Evolutionary conservation across 2,888 invertebrate species (phyloP).

Genomic region (Prionchulus punctatus): DNA sequence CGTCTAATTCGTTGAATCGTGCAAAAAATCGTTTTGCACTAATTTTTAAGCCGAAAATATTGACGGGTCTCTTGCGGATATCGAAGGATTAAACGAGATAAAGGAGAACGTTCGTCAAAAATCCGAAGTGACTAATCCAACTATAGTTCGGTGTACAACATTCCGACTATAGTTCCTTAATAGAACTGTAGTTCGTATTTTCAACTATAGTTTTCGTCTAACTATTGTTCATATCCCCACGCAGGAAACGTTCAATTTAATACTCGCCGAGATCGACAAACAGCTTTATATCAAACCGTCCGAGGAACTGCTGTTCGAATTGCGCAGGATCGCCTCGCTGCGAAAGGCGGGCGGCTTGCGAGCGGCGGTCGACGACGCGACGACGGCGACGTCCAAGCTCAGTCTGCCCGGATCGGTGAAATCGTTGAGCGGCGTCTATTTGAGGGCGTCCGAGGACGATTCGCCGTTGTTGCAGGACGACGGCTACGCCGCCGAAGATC

Average conservation of each 20-base stretch:
- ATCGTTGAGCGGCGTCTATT: conserved; percentile 5
- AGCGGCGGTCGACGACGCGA: not conserved
- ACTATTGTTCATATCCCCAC: no score
- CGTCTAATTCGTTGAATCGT: not conserved
- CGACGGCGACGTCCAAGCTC: not conserved
- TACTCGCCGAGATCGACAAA: conserved; percentile 53
- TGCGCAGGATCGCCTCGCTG: conserved; percentile 1
- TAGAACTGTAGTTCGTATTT: no score
- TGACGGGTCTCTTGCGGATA: conserved; percentile 56
- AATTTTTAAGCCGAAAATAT: conserved; percentile 45
- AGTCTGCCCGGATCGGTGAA: conserved; percentile 9
- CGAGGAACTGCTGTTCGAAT: conserved; percentile 40
- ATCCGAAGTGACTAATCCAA: conserved; percentile 41
- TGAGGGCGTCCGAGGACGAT: conserved; percentile 8
- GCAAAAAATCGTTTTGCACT: not conserved
- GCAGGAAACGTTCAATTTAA: conserved; percentile 50
- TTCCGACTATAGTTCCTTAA: not conserved
- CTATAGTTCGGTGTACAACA: not conserved
- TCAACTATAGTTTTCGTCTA: no score
- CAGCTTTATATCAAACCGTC: conserved; percentile 53
- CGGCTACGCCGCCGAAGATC: conserved; percentile 18
- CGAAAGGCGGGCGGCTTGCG: conserved; percentile 24
- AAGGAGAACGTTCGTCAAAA: conserved; percentile 54
- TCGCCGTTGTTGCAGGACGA: conserved; percentile 4
- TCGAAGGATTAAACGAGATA: conserved; percentile 66